Evolutionary conservation across 2,113 vertebrate genomes (phyloP), one percentile per base, ranked within the genome.

Genomic region (Micromys minutus): DNA sequence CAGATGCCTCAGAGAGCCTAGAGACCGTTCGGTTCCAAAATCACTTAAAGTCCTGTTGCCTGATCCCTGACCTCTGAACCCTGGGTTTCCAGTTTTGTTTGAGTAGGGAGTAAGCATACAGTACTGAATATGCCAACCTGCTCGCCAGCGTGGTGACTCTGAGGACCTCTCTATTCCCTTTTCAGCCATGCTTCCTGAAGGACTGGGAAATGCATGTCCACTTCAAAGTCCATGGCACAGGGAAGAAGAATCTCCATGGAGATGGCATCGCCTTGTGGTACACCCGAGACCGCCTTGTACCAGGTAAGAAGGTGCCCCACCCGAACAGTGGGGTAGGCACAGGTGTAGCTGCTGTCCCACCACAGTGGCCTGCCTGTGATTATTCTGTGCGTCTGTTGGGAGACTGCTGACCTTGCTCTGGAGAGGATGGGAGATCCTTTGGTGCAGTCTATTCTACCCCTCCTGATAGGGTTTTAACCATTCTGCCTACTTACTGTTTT

Each of bases 131-230:
- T 29, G 15, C 36, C 31, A 2, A 2, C 15, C 52, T 50, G 31
- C 59, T 63, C 3, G 12, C 36, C 74, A 55, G 52, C 85, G 69
- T 34, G 4, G 45, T 65, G 42, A 19, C 11, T 29, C 75, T 88
- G 83, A n/a, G 50, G 57, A 93, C 63, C 5, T n/a, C 24, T 29
- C 81, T 91, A 80, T 10, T 93, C 86, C 84, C 0, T 19, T 69
- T 87, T 0, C 97, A 99, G 99, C 99, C 99, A 19, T 99, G 99
- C 97, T 99, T 99, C 97, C 98, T 99, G 95, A 99, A 99, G 97
- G 99, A 99, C 98, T 99, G 99, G 99, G 99, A 99, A 97, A 99
- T 99, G 97, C 99, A 99, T 0, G 99, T 99, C 80, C 99, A 99
- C 90, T 99, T 99, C 97, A 99, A 98, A 98, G 98, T 99, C 88